These are phyloP conservation scores for Leucosticte australis DNA, from an alignment of 2,113 vertebrate species.

Conservation along the genomic window DNA sequence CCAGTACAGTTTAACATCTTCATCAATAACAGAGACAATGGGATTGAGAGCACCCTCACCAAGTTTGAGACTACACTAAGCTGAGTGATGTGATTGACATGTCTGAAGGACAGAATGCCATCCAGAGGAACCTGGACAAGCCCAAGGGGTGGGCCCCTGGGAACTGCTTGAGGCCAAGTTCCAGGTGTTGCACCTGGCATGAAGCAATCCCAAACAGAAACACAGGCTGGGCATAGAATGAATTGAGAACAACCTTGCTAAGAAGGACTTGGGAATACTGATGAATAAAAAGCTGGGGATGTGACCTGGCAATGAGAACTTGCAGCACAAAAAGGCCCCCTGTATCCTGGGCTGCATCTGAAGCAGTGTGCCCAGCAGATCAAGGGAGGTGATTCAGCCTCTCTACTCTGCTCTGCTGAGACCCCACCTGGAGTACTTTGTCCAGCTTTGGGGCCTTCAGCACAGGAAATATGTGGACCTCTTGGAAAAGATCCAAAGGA, in stretches of 20 bases:
- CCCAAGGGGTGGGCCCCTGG: neutral
- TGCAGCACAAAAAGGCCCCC: fast-evolving
- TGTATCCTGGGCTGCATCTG: neutral
- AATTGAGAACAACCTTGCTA: neutral
- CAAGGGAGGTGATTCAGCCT: neutral
- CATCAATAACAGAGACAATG: neutral
- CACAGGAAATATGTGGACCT: neutral
- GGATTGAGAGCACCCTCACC: neutral
- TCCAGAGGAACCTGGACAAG: neutral
- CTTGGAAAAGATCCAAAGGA: neutral
- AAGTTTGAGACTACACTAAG: neutral
- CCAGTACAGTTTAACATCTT: neutral
- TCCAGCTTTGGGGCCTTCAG: neutral
- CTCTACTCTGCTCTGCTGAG: neutral
- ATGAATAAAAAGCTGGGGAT: neutral
- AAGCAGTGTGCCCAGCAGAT: neutral
- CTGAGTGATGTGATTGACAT: neutral
- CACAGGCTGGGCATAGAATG: neutral
- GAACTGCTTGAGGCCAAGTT: neutral
- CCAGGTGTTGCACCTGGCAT: neutral
- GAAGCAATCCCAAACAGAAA: neutral
- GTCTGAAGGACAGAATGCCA: neutral
- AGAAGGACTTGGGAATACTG: neutral
- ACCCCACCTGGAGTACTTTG: neutral
- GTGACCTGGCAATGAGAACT: neutral